Conservation (phyloP, 2,888 invertebrate species). For the Rhagonycha fulva region DNA sequence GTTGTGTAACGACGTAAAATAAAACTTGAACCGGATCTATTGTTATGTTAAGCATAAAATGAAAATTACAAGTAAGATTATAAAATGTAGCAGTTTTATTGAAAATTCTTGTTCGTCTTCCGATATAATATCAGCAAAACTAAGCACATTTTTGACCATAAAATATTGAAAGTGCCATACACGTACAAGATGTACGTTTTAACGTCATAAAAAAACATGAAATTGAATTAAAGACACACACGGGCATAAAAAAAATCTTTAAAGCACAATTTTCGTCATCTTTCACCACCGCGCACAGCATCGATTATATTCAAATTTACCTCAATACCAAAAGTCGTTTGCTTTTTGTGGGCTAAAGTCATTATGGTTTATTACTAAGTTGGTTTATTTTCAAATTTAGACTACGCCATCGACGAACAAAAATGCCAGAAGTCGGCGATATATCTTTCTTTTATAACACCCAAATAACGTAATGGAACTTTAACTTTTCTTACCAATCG, state of each 20-base stretch:
- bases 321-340: constrained; percentile 26
- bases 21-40: neutral
- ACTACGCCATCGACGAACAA: constrained; percentile 19
- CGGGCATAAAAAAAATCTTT: constrained; percentile 28
- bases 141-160: neutral
- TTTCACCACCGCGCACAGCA: constrained; percentile 8
- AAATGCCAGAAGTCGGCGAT: constrained; percentile 29
- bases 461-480: constrained; percentile 30
- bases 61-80: neutral
- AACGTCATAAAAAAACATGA: constrained; percentile 36
- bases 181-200: constrained; percentile 26
- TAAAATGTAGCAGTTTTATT: neutral
- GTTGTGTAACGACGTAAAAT: neutral
- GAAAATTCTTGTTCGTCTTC: neutral
- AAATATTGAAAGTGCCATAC: neutral
- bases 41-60: neutral
- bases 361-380: constrained; percentile 35
- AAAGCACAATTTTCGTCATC: constrained; percentile 24
- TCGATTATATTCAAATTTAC: constrained; percentile 32
- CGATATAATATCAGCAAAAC: neutral
- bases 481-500: constrained; percentile 5
- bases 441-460: constrained; percentile 31
- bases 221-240: constrained; percentile 43
- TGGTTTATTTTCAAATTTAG: constrained; percentile 34
- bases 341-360: constrained; percentile 30